Evolutionary conservation across 2,888 invertebrate species (phyloP).

Genomic region (Bugulina stolonifera): DNA sequence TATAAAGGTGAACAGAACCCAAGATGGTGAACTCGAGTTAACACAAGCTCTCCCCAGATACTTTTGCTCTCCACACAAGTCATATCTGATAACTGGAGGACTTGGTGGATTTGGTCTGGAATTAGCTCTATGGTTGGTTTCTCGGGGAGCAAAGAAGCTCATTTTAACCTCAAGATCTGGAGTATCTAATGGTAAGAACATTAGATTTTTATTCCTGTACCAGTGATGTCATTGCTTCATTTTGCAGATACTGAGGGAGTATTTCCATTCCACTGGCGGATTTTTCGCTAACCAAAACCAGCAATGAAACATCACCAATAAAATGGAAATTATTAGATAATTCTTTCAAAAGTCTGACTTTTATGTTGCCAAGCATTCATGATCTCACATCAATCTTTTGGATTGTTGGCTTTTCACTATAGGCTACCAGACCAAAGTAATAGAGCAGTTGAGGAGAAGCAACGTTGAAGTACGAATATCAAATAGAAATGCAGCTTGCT

Average conservation of each 20-base stretch:
- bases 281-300: too few relatives aligned
- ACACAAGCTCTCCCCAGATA: slow-evolving; percentile 72
- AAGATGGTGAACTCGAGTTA: not conserved
- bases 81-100: slow-evolving; percentile 66
- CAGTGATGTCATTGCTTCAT: too few relatives aligned
- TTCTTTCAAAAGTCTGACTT: too few relatives aligned
- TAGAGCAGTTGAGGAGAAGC: slow-evolving; percentile 59
- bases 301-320: too few relatives aligned
- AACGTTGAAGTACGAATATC: slow-evolving; percentile 66
- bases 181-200: slow-evolving; percentile 66
- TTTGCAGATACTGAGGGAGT: too few relatives aligned
- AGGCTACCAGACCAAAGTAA: slow-evolving; percentile 83
- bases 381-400: too few relatives aligned
- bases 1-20: not conserved
- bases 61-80: slow-evolving; percentile 60
- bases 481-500: slow-evolving; percentile 66
- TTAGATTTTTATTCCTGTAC: too few relatives aligned
- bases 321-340: too few relatives aligned
- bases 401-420: slow-evolving; percentile 41
- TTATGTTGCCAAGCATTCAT: too few relatives aligned
- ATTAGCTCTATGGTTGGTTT: slow-evolving; percentile 63
- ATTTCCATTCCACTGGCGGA: too few relatives aligned
- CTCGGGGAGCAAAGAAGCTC: slow-evolving; percentile 76
- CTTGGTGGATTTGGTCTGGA: slow-evolving; percentile 96
- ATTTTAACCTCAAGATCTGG: slow-evolving; percentile 85